A percentile compares a stretch with the other conserved stretches of the same genome.
Conservation (phyloP, 2,888 invertebrate species). For the Cephus runcator region DNA sequence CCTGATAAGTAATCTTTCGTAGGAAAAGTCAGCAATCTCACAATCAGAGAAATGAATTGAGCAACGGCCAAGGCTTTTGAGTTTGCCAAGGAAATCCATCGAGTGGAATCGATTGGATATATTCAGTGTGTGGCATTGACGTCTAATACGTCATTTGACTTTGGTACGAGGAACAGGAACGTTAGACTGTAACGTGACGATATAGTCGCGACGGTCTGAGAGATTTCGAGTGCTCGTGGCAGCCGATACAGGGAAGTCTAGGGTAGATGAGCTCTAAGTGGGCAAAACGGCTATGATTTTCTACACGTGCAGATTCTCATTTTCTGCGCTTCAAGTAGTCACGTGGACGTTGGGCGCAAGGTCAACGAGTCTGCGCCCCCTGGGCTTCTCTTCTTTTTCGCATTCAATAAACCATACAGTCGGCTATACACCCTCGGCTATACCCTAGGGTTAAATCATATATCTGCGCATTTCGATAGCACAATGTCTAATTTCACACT, state of each 20-base stretch:
- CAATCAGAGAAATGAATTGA: background rate
- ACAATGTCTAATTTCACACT: background rate
- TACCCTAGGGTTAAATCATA: background rate
- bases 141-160: background rate
- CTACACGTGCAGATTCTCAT: slow-evolving; percentile 20
- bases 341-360: slow-evolving; percentile 18
- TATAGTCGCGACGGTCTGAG: background rate
- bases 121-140: background rate
- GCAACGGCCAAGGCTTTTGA: background rate
- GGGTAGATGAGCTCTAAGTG: background rate
- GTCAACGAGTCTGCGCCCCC: slow-evolving; percentile 10
- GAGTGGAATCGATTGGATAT: background rate
- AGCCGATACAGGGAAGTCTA: background rate
- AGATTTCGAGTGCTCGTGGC: background rate
- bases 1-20: background rate
- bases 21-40: background rate
- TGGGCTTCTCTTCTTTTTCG: background rate
- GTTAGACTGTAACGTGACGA: background rate
- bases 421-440: background rate
- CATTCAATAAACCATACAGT: background rate
- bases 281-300: slow-evolving; percentile 13
- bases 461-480: background rate
- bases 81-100: background rate
- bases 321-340: slow-evolving; percentile 10
- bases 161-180: background rate